These are phyloP conservation scores for Setipinna tenuifilis DNA, from an alignment of 2,797 vertebrate species.

Conservation along the genomic window DNA sequence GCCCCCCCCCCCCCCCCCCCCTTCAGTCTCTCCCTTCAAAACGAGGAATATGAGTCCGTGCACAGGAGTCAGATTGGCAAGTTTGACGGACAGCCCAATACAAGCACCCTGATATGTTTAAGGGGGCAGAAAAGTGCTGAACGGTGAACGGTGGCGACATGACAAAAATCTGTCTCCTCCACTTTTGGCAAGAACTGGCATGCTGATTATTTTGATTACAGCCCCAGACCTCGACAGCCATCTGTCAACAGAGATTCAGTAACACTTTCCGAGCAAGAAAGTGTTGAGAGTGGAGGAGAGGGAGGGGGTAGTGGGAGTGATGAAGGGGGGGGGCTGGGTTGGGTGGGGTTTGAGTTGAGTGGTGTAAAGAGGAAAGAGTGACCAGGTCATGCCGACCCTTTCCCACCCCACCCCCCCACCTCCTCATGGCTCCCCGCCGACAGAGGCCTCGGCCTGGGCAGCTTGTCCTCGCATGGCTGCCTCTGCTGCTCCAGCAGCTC, in stretches of 20 bases:
- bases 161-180: conserved; percentile 53
- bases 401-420: too few species aligned
- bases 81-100: conserved; percentile 45
- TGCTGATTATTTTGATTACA: conserved; percentile 63
- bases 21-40: background rate
- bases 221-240: conserved; percentile 51
- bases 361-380: background rate
- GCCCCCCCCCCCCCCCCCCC: conserved; percentile 34
- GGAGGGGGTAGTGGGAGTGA: conserved; percentile 1
- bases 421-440: conserved; percentile 24
- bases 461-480: conserved; percentile 64
- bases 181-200: conserved; percentile 50
- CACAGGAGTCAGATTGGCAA: conserved; percentile 53
- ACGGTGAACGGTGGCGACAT: conserved; percentile 37
- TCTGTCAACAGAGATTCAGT: conserved; percentile 47
- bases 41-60: conserved; percentile 50
- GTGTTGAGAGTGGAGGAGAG: background rate
- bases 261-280: background rate
- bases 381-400: conserved; percentile 20
- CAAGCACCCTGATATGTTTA: conserved; percentile 45
- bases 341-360: too few species aligned
- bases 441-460: conserved; percentile 44
- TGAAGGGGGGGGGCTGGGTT: too few species aligned
- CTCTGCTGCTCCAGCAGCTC: conserved; percentile 68
- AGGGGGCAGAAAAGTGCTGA: conserved; percentile 54